Evolutionary conservation across 2,113 vertebrate genomes (phyloP), one percentile per base, ranked within the genome.

Genomic region (Bubalus kerabau): DNA sequence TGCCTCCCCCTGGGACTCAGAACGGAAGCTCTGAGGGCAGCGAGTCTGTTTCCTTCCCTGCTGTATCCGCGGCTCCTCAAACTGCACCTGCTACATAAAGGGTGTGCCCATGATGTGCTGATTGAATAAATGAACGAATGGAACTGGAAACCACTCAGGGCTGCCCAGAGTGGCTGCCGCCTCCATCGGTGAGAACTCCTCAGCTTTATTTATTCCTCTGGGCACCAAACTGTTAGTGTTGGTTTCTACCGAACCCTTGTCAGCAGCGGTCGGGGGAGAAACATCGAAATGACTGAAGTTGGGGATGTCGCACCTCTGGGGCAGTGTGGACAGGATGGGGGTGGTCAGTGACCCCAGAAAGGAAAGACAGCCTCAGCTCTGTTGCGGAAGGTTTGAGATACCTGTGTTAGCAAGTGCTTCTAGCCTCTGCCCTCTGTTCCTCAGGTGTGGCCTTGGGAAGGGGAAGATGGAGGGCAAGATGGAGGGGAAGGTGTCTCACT

Each of bases 201-300:
- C 9, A 30, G 80, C 86, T 96, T 46, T n/a, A 40, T 59, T 92
- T 32, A 81, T 21, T 52, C 54, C 43, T 96, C 57, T 14, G 54
- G 67, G 86, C 80, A 46, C 52, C 54, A 57, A 52, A 71, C 32
- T 91, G 85, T 86, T 87, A 48, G 88, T 36, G 6, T 11, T 43
- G 81, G 46, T 80, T 64, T 26, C 50, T 11, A 4, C 30, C 12
- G 86, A 95, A 52, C 57, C 40, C 67, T 71, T 91, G 94, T 83
- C 90, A 92, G 84, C 36, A 78, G 52, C 87, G 82, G 96, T 93
- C 76, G 50, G 76, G 24, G 60, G 92, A 83, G 92, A 71, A 57
- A 71, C 83, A 83, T 48, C 28, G 12, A 86, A 91, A 83, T 95
- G 98, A 92, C 92, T 81, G 71, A 90, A 94, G 87, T 36, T 83